phyloP scores from a whole-genome alignment of 2,888 invertebrate genomes.

The Sclerodermus sp. region DNA sequence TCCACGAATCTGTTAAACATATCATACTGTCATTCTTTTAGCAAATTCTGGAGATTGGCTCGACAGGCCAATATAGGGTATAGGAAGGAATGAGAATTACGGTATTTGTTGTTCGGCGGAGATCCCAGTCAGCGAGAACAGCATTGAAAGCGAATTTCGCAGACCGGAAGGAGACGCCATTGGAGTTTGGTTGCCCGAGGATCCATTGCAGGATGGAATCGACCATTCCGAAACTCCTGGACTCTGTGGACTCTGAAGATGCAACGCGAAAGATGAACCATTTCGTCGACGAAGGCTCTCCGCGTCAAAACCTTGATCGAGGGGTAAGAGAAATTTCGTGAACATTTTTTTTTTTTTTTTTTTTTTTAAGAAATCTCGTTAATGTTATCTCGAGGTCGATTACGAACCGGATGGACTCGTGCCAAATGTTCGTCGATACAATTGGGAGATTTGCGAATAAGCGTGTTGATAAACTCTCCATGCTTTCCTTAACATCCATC shows the following conservation, averaged over 20 bases:
- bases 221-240: constrained; percentile 46
- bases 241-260: constrained; percentile 31
- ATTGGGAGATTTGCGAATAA: constrained; percentile 62
- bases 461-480: constrained; percentile 71
- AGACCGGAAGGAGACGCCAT: constrained; percentile 46
- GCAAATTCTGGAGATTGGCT: too few species aligned
- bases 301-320: constrained; percentile 20
- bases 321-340: too few species aligned
- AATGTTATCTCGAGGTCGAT: neutral
- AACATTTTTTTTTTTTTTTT: too few species aligned
- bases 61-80: too few species aligned
- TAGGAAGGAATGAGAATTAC: too few species aligned
- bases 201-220: constrained; percentile 41
- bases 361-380: too few species aligned
- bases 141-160: constrained; percentile 52
- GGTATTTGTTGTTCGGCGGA: constrained; percentile 45
- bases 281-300: constrained; percentile 25
- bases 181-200: constrained; percentile 26
- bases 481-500: constrained; percentile 70
- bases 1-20: constrained; percentile 59
- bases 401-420: constrained; percentile 37
- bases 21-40: too few species aligned
- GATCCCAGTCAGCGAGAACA: constrained; percentile 50
- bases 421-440: constrained; percentile 61
- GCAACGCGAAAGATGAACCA: constrained; percentile 29